phyloP scores from a whole-genome alignment of 2,113 vertebrate species.

The Urocynchramus pylzowi region DNA sequence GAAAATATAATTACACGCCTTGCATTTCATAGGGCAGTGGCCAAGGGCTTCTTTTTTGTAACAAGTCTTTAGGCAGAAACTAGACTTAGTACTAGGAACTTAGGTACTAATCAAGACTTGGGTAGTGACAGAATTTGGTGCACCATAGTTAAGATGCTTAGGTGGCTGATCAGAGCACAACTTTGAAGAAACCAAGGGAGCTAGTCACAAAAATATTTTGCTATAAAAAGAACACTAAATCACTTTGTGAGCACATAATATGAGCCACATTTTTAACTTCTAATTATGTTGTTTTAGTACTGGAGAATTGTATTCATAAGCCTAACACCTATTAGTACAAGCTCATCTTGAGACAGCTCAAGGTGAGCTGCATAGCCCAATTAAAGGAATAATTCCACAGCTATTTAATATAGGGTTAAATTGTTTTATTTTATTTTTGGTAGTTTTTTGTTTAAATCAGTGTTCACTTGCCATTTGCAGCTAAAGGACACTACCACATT shows the following conservation, averaged over 20 bases:
- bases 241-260: neutral
- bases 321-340: neutral
- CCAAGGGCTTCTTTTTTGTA: neutral
- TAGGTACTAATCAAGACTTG: neutral
- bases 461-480: neutral
- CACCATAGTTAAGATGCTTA: neutral
- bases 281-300: neutral
- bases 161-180: neutral
- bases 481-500: neutral
- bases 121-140: neutral
- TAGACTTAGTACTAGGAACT: neutral
- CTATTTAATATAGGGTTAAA: neutral
- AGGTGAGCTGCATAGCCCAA: neutral
- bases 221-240: neutral
- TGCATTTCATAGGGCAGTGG: neutral
- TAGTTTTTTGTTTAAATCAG: neutral
- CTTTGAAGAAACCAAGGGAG: neutral
- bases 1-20: neutral
- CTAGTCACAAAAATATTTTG: neutral
- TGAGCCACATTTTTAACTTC: neutral
- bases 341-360: neutral
- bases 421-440: neutral
- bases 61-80: neutral
- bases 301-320: neutral
- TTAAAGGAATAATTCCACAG: neutral